These are phyloP conservation scores for Penaeus vannamei DNA, from an alignment of 1,140 invertebrate species.

Conservation along the genomic window DNA sequence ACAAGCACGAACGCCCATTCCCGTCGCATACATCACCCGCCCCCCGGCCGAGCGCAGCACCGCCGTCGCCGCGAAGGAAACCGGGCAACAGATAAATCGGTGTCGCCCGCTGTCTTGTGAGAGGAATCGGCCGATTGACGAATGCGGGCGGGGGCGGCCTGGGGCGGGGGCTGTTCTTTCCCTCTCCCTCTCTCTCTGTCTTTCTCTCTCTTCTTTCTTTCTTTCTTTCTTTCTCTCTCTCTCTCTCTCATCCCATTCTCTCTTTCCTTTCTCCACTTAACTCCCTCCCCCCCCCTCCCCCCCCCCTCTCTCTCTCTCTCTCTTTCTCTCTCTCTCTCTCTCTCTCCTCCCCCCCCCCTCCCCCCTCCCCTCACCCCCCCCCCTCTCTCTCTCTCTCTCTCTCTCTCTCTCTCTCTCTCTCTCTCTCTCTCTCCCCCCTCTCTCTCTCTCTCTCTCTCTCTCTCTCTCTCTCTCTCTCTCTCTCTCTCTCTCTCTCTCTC, in stretches of 20 bases:
- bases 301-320: background rate
- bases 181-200: too few relatives aligned
- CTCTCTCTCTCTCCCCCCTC: too few relatives aligned
- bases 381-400: background rate
- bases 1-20: too few relatives aligned
- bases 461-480: background rate
- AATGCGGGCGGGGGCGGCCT: too few relatives aligned
- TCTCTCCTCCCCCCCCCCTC: background rate
- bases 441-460: too few relatives aligned
- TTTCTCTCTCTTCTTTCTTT: background rate
- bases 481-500: background rate
- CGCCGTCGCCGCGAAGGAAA: too few relatives aligned
- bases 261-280: background rate
- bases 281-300: background rate
- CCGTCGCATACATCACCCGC: too few relatives aligned
- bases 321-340: constrained; percentile 37
- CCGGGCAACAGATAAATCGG: too few relatives aligned
- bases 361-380: background rate
- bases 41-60: too few relatives aligned
- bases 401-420: background rate
- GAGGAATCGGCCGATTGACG: too few relatives aligned
- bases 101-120: too few relatives aligned
- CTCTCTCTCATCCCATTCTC: background rate
- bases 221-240: background rate
- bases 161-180: too few relatives aligned